Percentiles rank a stretch among this genome's conserved stretches.
Evolutionary conservation across 1,140 invertebrate species (phyloP).

Genomic region (Steinernema feltiae): DNA sequence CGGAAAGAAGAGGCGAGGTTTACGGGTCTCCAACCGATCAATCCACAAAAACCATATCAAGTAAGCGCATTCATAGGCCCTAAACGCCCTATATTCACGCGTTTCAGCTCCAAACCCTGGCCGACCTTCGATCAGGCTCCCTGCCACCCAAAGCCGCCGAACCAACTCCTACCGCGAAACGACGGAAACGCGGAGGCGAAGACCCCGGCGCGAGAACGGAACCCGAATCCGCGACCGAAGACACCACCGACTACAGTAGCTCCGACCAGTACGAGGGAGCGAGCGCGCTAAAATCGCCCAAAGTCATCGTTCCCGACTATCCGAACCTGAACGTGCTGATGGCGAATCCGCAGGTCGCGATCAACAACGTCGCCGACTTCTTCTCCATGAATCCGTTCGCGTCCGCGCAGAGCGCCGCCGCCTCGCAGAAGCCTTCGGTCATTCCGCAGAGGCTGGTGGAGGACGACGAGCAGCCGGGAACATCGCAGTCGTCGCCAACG

Average conservation of each 20-base stretch:
- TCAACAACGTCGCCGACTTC: constrained; percentile 29
- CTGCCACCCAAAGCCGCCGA: constrained; percentile 32
- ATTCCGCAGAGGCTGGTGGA: constrained; percentile 22
- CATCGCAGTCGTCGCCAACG: constrained; percentile 17
- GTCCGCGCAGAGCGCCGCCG: too few species aligned
- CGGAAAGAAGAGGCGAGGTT: constrained; percentile 12
- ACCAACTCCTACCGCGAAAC: constrained; percentile 16
- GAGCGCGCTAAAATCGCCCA: background rate
- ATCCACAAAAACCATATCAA: constrained; percentile 24
- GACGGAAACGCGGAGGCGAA: constrained; percentile 23
- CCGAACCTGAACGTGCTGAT: constrained; percentile 32
- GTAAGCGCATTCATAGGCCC: background rate
- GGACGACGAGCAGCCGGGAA: constrained; percentile 28
- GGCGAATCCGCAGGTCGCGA: constrained; percentile 34
- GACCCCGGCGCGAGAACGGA: constrained; percentile 42
- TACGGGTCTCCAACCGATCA: background rate
- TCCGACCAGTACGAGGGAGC: constrained; percentile 43
- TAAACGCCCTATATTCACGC: too few species aligned
- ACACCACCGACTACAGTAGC: constrained; percentile 46
- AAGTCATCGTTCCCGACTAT: background rate
- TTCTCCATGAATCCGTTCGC: constrained; percentile 18
- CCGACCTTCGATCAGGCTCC: constrained; percentile 44
- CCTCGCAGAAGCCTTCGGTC: background rate
- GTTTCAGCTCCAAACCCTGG: constrained; percentile 44
- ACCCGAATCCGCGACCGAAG: constrained; percentile 41